Percentiles rank a stretch among this genome's conserved stretches.
Evolutionary conservation across 2,888 invertebrate species (phyloP).

Genomic region (Melanargia galathea): DNA sequence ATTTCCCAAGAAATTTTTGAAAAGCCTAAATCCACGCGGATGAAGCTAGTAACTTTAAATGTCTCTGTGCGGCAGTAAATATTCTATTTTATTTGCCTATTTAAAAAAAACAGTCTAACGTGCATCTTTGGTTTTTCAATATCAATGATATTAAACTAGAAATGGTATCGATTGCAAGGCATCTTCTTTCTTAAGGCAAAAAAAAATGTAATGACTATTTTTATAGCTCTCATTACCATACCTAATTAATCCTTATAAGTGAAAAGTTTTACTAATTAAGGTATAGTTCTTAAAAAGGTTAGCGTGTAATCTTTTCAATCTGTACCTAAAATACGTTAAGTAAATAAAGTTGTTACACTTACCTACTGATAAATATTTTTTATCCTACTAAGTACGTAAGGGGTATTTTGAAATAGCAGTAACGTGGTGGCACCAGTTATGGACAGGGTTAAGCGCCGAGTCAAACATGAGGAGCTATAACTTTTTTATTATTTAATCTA

Average conservation of each 20-base stretch:
- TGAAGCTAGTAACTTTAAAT: too few species aligned
- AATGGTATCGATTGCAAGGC: constrained; percentile 11
- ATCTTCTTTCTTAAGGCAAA: constrained; percentile 15
- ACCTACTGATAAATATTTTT: not conserved
- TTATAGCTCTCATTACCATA: not conserved
- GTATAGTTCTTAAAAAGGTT: not conserved
- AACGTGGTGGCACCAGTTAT: too few species aligned
- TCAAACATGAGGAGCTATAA: too few species aligned
- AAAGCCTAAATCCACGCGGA: too few species aligned
- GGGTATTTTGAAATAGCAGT: too few species aligned
- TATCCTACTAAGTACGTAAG: too few species aligned
- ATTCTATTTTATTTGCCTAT: too few species aligned
- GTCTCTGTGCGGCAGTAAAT: too few species aligned
- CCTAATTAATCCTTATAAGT: constrained; percentile 9
- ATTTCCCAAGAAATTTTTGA: too few species aligned
- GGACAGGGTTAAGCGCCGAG: too few species aligned
- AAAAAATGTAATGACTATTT: not conserved
- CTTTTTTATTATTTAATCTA: too few species aligned
- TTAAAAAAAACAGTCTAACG: too few species aligned
- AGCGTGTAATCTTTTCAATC: not conserved
- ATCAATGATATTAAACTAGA: constrained; percentile 9
- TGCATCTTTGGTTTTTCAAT: not conserved
- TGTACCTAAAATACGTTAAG: not conserved
- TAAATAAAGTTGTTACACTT: constrained; percentile 6
- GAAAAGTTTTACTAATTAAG: not conserved